Percentiles rank a stretch among this genome's conserved stretches.
These are phyloP conservation scores for Pseudobourletiella spinata DNA, from an alignment of 1,140 invertebrate species.

Conservation along the genomic window DNA sequence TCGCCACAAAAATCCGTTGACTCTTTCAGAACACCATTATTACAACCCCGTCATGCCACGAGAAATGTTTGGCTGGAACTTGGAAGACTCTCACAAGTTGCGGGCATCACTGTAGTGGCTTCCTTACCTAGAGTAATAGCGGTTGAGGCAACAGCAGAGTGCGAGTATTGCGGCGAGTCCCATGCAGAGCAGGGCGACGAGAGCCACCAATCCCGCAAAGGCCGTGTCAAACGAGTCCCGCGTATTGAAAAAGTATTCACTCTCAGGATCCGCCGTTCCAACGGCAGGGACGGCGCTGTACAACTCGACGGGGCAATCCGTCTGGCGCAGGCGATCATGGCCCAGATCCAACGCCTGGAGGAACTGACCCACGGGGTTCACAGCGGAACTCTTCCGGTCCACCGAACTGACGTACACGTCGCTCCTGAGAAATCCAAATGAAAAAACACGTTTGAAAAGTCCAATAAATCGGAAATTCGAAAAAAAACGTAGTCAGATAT, in stretches of 20 bases:
- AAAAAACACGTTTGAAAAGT: conserved; percentile 1
- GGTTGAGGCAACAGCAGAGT: conserved; percentile 70
- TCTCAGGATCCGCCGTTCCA: conserved; percentile 16
- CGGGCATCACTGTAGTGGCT: no score
- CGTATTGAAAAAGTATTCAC: conserved; percentile 39
- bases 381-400: conserved; percentile 60
- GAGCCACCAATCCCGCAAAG: conserved; percentile 70
- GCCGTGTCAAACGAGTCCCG: conserved; percentile 72
- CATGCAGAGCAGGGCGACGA: conserved; percentile 74
- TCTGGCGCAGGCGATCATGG: conserved; percentile 22
- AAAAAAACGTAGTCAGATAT: background rate
- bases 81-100: background rate
- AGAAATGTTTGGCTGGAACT: no score
- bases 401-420: conserved; percentile 81
- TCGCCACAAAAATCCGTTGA: no score
- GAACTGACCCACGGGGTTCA: conserved; percentile 66
- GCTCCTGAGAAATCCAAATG: conserved; percentile 50
- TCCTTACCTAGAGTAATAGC: conserved; percentile 42
- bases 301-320: conserved; percentile 23
- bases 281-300: conserved; percentile 32
- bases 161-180: conserved; percentile 77
- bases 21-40: no score
- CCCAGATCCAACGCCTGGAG: conserved; percentile 68
- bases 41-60: no score
- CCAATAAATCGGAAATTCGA: background rate